These are phyloP conservation scores for Heloderma charlesbogerti DNA, from an alignment of 2,113 vertebrate genomes.

Conservation along the genomic window DNA sequence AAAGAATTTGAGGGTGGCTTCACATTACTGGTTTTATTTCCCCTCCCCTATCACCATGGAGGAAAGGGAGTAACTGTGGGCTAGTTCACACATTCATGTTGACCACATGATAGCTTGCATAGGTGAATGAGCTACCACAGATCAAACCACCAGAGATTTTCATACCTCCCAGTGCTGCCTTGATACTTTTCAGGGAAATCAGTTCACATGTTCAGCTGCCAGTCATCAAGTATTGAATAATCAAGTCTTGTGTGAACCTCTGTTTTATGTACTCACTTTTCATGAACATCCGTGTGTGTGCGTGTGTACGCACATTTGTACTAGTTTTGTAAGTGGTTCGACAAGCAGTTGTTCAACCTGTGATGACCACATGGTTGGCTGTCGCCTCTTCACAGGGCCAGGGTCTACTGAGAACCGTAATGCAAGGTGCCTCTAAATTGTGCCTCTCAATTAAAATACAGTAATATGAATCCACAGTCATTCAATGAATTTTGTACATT, in stretches of 20 bases:
- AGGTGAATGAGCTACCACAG: not conserved
- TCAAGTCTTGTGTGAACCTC: not conserved
- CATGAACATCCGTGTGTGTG: not conserved
- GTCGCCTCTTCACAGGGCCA: not conserved
- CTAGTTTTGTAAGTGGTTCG: not conserved
- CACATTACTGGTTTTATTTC: not conserved
- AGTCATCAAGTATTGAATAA: not conserved
- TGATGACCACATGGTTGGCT: not conserved
- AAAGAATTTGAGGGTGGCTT: not conserved
- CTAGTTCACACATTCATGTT: not conserved
- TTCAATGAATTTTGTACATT: not conserved
- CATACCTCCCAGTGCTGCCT: not conserved
- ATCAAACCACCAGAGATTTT: not conserved
- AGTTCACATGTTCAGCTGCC: not conserved
- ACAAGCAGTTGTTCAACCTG: not conserved
- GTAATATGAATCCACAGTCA: not conserved
- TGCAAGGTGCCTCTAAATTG: not conserved
- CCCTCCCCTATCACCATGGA: not conserved
- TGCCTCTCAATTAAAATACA: not conserved
- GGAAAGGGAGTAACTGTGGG: not conserved
- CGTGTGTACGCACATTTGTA: not conserved
- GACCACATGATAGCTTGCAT: not conserved
- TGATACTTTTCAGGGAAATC: not conserved
- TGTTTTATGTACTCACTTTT: not conserved
- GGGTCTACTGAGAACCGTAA: not conserved